A percentile compares a stretch with the other conserved stretches of the same genome.
Conservation (phyloP, 2,113 vertebrate genomes). For the Cyanoliseus patagonus region DNA sequence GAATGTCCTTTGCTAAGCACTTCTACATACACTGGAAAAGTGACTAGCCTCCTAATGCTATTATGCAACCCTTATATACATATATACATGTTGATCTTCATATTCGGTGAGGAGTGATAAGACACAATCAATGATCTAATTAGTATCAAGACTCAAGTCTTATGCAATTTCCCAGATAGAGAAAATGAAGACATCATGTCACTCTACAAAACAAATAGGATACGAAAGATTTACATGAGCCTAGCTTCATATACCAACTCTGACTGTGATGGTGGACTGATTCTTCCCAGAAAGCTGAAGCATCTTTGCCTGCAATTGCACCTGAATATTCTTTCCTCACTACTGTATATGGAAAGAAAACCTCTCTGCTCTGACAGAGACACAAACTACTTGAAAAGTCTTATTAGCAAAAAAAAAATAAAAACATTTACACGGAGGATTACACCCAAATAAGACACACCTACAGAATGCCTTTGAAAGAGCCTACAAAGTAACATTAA, state of each 20-base stretch:
- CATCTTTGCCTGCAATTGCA: background rate
- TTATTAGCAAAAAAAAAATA: background rate
- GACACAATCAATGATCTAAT: background rate
- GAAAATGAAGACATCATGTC: background rate
- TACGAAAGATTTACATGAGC: background rate
- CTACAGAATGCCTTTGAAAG: background rate
- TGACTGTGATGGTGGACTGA: background rate
- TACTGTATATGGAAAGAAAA: background rate
- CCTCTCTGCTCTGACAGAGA: background rate
- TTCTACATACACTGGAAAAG: background rate
- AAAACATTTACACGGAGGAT: background rate
- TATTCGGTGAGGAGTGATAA: background rate
- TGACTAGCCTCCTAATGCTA: background rate
- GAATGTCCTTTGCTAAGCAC: slow-evolving; percentile 29
- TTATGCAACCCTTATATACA: background rate
- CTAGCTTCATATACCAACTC: background rate
- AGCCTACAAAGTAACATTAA: background rate
- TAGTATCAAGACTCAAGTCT: background rate
- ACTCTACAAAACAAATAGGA: background rate
- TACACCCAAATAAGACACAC: background rate
- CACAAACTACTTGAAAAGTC: background rate
- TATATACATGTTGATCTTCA: background rate
- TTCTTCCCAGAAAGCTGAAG: background rate
- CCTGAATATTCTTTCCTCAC: background rate
- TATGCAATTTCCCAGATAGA: background rate